These are phyloP conservation scores for Merodon equestris DNA, from an alignment of 2,888 invertebrate genomes.

Conservation along the genomic window DNA sequence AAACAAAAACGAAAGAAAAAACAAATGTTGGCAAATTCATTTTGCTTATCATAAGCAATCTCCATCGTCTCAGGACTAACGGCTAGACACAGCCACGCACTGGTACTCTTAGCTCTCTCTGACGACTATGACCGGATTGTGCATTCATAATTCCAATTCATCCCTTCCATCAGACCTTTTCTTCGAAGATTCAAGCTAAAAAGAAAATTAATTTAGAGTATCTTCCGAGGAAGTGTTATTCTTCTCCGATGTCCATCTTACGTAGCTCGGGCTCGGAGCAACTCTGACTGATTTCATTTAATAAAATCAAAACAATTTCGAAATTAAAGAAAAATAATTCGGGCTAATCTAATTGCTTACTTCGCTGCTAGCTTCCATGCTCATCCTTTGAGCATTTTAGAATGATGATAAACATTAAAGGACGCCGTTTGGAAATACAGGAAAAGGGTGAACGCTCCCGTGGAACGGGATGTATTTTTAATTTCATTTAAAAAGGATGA, in stretches of 20 bases:
- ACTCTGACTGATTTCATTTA: constrained; percentile 55
- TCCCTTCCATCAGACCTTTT: constrained; percentile 11
- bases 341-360: constrained; percentile 67
- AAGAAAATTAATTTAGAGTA: constrained; percentile 62
- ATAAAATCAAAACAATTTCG: constrained; percentile 67
- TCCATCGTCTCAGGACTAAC: constrained; percentile 4
- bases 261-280: constrained; percentile 8
- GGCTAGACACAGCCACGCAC: constrained; percentile 12
- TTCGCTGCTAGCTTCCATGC: background rate
- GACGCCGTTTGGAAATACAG: too few relatives aligned
- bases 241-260: constrained; percentile 32
- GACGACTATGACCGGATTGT: constrained; percentile 54
- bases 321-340: constrained; percentile 69
- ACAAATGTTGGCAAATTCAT: constrained; percentile 35
- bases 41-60: constrained; percentile 44
- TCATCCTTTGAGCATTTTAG: constrained; percentile 63
- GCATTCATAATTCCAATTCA: constrained; percentile 55
- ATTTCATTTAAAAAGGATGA: too few relatives aligned
- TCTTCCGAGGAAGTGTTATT: constrained; percentile 64
- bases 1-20: constrained; percentile 17
- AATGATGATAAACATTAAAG: constrained; percentile 30
- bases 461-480: constrained; percentile 14
- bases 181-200: constrained; percentile 40
- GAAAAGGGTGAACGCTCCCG: constrained; percentile 1
- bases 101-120: constrained; percentile 12